Evolutionary conservation across 30 jellyfish, hydroid and myxozoan genomes (phyloP).

Genomic region (Hydra vulgaris): DNA sequence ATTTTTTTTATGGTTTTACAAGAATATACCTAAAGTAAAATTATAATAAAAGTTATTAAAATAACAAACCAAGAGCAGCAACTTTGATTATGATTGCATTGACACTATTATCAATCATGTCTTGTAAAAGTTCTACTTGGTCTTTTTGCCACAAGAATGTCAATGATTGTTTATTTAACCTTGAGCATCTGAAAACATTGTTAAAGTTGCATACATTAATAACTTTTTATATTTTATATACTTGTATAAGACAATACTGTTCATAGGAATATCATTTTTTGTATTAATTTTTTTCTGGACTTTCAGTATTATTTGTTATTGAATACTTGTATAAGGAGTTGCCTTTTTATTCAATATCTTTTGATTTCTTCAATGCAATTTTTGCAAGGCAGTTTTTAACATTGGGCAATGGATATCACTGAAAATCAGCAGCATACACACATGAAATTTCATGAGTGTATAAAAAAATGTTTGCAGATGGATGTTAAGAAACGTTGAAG

Average conservation of each 20-base stretch:
- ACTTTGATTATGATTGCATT: constrained; percentile 79
- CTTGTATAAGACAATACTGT: neutral
- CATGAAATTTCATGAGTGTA: no score
- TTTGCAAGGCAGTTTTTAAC: no score
- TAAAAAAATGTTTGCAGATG: no score
- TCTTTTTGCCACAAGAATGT: constrained; percentile 76
- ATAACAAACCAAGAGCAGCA: constrained; percentile 65
- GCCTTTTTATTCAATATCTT: no score
- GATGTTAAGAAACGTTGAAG: no score
- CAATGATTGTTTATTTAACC: constrained; percentile 57
- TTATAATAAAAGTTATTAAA: no score
- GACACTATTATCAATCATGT: constrained; percentile 58
- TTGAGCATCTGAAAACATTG: constrained; percentile 48
- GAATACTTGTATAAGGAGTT: no score
- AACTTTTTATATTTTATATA: neutral
- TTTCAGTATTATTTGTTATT: no score
- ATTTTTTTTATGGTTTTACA: neutral
- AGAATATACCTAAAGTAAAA: neutral
- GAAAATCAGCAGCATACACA: no score
- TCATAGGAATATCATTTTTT: neutral
- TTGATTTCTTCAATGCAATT: no score
- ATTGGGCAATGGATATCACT: no score
- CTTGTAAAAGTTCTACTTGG: constrained; percentile 67
- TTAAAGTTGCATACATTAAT: neutral
- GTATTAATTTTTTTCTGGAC: no score